These are phyloP conservation scores for Oceanites oceanicus DNA, from an alignment of 2,113 vertebrate genomes.

Conservation along the genomic window DNA sequence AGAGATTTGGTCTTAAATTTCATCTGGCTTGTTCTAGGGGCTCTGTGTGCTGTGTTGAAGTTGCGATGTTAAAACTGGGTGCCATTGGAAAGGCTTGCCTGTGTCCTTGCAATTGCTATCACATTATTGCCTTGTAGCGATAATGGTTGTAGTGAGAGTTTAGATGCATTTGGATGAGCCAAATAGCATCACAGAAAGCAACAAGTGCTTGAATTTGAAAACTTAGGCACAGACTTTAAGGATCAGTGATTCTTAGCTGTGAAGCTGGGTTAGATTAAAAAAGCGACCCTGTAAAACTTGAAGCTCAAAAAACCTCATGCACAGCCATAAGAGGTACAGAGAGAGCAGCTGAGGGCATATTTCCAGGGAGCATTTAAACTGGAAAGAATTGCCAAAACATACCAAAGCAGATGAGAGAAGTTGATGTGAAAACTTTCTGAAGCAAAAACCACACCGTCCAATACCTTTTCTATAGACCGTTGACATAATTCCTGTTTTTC, in stretches of 20 bases:
- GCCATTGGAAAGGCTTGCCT: background rate
- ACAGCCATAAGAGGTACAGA: background rate
- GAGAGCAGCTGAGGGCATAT: background rate
- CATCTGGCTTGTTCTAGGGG: background rate
- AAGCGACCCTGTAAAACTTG: background rate
- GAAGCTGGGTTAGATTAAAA: background rate
- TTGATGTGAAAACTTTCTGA: background rate
- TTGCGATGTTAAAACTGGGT: background rate
- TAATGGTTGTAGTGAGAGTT: background rate
- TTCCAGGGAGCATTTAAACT: background rate
- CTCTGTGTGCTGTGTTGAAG: background rate
- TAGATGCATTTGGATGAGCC: background rate
- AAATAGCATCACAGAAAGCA: background rate
- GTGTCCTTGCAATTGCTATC: background rate
- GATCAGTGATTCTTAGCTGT: background rate
- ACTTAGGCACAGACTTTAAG: background rate
- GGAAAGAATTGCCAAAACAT: background rate
- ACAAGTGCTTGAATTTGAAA: background rate
- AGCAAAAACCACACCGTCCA: background rate
- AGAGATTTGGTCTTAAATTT: background rate
- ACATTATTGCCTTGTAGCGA: background rate
- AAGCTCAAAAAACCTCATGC: background rate
- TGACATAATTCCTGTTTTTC: conserved; percentile 16
- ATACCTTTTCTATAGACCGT: background rate
- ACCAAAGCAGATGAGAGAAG: background rate